Percentiles rank a stretch among this genome's conserved stretches.
These are phyloP conservation scores for Hymenochirus boettgeri DNA, from an alignment of 2,113 vertebrate species.

Conservation along the genomic window DNA sequence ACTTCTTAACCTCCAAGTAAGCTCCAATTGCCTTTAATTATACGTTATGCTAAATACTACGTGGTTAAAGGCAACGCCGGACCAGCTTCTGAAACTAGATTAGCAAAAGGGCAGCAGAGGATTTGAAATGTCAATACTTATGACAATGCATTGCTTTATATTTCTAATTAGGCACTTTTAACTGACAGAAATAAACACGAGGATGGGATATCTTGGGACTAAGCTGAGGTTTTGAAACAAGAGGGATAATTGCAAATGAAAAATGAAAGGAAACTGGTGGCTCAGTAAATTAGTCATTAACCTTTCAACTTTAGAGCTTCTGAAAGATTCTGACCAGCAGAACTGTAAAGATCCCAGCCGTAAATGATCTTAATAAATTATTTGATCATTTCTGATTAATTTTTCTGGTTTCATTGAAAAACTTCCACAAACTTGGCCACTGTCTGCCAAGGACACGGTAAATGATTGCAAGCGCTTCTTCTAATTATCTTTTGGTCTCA, in stretches of 20 bases:
- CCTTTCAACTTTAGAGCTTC: conserved; percentile 52
- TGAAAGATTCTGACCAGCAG: conserved; percentile 51
- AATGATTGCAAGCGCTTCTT: background rate
- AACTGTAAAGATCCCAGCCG: conserved; percentile 46
- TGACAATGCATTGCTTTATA: conserved; percentile 51
- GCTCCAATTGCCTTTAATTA: conserved; percentile 39
- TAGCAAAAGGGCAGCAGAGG: conserved; percentile 37
- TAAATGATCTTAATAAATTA: conserved; percentile 45
- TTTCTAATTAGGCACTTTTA: conserved; percentile 59
- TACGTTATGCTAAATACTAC: too few relatives aligned
- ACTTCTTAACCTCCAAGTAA: conserved; percentile 36
- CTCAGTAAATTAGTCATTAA: conserved; percentile 63
- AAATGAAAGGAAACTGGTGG: conserved; percentile 56
- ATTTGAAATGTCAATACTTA: conserved; percentile 49
- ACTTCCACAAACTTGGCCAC: conserved; percentile 36
- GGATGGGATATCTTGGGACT: conserved; percentile 50
- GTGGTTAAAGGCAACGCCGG: too few relatives aligned
- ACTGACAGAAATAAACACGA: conserved; percentile 60
- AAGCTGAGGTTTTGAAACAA: conserved; percentile 52
- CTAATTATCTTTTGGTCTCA: conserved; percentile 3
- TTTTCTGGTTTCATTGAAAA: conserved; percentile 42
- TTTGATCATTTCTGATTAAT: conserved; percentile 45
- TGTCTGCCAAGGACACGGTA: conserved; percentile 25
- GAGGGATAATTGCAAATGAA: conserved; percentile 59
- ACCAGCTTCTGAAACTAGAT: conserved; percentile 11